These are phyloP conservation scores for Diglossa cyanea DNA, from an alignment of 2,797 vertebrate genomes.

Conservation along the genomic window DNA sequence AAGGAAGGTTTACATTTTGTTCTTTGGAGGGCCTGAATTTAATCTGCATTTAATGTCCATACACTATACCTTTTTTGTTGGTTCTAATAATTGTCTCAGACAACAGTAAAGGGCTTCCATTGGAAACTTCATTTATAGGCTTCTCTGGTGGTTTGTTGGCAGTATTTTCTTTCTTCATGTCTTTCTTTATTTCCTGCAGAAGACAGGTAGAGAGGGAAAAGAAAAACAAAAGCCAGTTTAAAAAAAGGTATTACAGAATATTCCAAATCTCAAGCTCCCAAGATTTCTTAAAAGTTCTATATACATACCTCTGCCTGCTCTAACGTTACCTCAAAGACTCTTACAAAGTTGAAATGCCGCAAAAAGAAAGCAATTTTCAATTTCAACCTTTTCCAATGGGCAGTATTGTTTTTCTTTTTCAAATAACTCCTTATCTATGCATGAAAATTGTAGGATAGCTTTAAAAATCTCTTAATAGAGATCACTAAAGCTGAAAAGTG, in stretches of 20 bases:
- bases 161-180: conserved; percentile 86
- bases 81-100: conserved; percentile 85
- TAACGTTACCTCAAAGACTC: background rate
- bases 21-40: background rate
- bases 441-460: background rate
- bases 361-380: background rate
- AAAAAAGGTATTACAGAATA: background rate
- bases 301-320: background rate
- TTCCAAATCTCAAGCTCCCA: conserved; percentile 12
- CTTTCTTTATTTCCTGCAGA: conserved; percentile 91
- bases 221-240: conserved; percentile 22
- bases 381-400: background rate
- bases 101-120: conserved; percentile 87
- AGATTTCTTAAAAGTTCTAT: background rate
- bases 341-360: background rate
- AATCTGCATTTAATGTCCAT: background rate
- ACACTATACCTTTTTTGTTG: conserved; percentile 85
- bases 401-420: background rate
- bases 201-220: background rate
- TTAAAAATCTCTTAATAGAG: background rate
- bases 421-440: background rate
- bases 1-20: background rate
- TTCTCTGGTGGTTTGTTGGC: conserved; percentile 79
- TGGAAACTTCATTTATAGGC: conserved; percentile 85
- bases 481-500: background rate